Base-by-base conservation (phyloP, 2,797 vertebrate species). In the Pipistrellus kuhlii region DNA sequence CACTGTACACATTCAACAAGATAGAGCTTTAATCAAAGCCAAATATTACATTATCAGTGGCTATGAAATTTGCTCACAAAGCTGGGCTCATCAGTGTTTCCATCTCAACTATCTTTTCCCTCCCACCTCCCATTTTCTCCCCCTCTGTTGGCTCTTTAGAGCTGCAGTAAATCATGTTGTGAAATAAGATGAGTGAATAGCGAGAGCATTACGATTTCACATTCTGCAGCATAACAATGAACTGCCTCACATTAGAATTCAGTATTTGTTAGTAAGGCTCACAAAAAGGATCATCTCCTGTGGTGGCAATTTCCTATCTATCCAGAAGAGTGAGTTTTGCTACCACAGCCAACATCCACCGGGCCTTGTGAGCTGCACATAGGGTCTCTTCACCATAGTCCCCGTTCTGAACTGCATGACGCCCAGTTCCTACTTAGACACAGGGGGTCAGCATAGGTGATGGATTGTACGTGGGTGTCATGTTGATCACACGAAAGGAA, bases 161-260 rank as follows among this genome's bases (percentile, higher is more conserved):
- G 66, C 76, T 38, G 82, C 88, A 95, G 93, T 97, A 98, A 97
- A 97, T 96, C 94, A 92, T 75, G 82, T 97, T 97, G 96, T 97
- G 94, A 98, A 98, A 97, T 91, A 97, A 97, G 94, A 96, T 97
- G 97, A 96, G 81, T 97, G 95, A 98, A 96, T 93, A 97, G 97
- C 53, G 93, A 97, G 97, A 97, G 62, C 97, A 96, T 98, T 97
- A 89, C 93, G 97, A 97, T 97, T 98, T 98, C 97, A 97, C 96
- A 97, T 98, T 97, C 95, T 97, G 93, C 82, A 89, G 94, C 91
- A 95, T 84, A 97, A 97, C 97, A 97, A 97, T 97, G 90, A 96
- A 94, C 88, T 97, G 92, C 96, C 96, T 98, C 97, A 97, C 97
- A 97, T 94, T 98, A 93, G 94, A 96, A 98, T 96, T 96, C 95